Evolutionary conservation across 2,113 vertebrate species (phyloP).

Genomic region (Rutilus rutilus): DNA sequence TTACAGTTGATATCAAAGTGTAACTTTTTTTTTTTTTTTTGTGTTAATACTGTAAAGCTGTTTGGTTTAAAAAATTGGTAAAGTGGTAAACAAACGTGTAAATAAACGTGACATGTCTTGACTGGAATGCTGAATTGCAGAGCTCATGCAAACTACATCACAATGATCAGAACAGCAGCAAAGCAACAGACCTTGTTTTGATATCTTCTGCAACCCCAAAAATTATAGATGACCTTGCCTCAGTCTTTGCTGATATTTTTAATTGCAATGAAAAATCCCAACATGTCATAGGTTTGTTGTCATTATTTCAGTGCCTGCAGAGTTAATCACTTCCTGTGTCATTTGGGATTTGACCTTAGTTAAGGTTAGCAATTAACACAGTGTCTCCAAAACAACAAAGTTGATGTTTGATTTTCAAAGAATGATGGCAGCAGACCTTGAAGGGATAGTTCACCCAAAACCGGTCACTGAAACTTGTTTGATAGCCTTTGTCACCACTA

Average conservation of each 20-base stretch:
- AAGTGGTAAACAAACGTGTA: too few relatives aligned
- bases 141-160: too few relatives aligned
- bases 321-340: constrained; percentile 13
- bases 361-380: constrained; percentile 13
- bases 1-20: too few relatives aligned
- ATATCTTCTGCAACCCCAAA: background rate
- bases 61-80: too few relatives aligned
- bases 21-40: too few relatives aligned
- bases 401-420: background rate
- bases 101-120: too few relatives aligned
- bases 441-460: background rate
- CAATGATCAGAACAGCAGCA: constrained; percentile 13
- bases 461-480: background rate
- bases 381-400: background rate
- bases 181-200: background rate
- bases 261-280: constrained; percentile 6
- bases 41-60: too few relatives aligned
- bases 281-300: background rate
- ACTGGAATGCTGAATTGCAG: too few relatives aligned
- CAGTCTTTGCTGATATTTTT: background rate
- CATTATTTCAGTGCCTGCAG: constrained; percentile 27
- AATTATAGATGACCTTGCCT: constrained; percentile 21
- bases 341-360: constrained; percentile 14
- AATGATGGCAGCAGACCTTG: background rate
- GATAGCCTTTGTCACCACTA: background rate